phyloP scores from a whole-genome alignment of 2,113 vertebrate species.

The Cariama cristata region DNA sequence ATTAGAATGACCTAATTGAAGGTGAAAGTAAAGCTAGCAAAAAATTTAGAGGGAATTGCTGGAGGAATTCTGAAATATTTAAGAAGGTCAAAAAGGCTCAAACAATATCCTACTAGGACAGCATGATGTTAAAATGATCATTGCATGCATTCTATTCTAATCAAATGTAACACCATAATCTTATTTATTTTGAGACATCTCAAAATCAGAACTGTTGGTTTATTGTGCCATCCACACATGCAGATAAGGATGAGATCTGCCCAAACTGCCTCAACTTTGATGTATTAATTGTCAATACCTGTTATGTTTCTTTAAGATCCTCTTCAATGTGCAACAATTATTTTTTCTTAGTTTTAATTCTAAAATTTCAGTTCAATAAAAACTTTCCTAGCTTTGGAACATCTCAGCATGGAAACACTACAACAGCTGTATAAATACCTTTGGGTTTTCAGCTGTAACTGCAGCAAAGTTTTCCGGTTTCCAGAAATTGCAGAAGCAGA shows the following conservation, averaged over 20 bases:
- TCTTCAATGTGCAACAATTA: background rate
- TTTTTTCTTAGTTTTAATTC: background rate
- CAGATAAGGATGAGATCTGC: background rate
- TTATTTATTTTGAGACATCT: background rate
- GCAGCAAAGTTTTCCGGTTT: background rate
- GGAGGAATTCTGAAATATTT: background rate
- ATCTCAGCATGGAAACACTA: background rate
- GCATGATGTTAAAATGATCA: background rate
- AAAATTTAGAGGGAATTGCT: background rate
- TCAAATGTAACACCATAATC: background rate
- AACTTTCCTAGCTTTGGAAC: background rate
- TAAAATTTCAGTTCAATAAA: background rate
- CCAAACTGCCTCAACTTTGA: background rate
- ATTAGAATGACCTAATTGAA: background rate
- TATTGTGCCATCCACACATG: rapidly evolving
- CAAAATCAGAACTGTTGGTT: background rate
- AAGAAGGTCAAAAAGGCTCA: background rate
- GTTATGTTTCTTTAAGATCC: background rate
- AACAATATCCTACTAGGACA: background rate
- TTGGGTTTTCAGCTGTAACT: constrained; percentile 19
- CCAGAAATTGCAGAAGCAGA: background rate
- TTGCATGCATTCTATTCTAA: background rate
- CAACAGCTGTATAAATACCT: background rate
- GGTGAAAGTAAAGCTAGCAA: background rate
- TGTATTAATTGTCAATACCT: background rate